Evolutionary conservation across 2,888 invertebrate genomes (phyloP).

Genomic region (Nomada fabriciana): DNA sequence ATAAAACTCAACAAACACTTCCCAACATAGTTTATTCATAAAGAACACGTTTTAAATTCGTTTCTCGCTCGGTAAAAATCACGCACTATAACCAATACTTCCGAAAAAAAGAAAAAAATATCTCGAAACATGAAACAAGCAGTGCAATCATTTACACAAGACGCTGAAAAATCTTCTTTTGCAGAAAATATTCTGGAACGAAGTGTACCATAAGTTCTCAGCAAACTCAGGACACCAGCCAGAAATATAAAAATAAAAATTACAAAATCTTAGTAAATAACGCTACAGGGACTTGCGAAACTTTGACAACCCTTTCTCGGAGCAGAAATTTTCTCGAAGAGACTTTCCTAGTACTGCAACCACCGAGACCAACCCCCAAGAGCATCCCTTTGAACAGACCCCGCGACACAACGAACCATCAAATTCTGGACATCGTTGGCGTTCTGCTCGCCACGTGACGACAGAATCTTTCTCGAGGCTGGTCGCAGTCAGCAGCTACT

Average conservation of each 20-base stretch:
- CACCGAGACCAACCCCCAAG: conserved; percentile 5
- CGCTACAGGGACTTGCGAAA: not conserved
- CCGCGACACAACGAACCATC: too few species aligned
- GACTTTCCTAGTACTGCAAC: conserved; percentile 2
- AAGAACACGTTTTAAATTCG: too few species aligned
- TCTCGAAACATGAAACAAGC: too few species aligned
- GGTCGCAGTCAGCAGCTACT: conserved; percentile 53
- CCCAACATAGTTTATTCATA: not conserved
- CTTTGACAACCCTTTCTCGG: too few species aligned
- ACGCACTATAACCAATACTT: too few species aligned
- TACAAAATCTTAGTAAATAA: not conserved
- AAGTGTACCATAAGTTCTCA: not conserved
- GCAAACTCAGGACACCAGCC: not conserved
- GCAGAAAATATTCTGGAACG: too few species aligned
- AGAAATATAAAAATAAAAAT: not conserved
- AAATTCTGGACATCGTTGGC: conserved; percentile 11
- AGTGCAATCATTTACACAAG: not conserved
- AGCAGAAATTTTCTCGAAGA: not conserved
- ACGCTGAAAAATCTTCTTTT: not conserved
- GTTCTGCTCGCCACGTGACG: conserved; percentile 47
- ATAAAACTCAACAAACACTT: not conserved
- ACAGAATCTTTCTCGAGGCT: conserved; percentile 37
- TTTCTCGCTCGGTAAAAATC: too few species aligned
- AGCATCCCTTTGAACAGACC: not conserved
- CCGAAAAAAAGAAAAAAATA: too few species aligned